Base-by-base conservation (phyloP, 2,888 invertebrate genomes). In the Thymelicus acteon region DNA sequence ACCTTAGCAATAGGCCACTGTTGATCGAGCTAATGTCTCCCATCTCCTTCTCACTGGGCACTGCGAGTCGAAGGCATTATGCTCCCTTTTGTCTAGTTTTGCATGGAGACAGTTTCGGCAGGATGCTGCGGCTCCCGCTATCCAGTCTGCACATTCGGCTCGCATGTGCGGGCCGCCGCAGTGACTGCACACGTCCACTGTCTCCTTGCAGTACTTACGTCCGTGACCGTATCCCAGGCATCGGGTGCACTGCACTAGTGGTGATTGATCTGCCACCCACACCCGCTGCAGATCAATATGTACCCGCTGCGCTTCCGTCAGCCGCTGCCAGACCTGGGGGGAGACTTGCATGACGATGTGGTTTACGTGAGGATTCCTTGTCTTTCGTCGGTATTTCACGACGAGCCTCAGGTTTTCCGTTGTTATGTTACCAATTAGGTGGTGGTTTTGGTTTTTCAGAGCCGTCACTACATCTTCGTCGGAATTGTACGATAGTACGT, bases 181-280 rank as follows among this genome's bases (percentile, higher is more conserved):
- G 52, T 67, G 67, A 13, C 60, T 52, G 13, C 68, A 68, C 6
- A 44, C 2, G 24, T 57, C 68, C 0, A 7, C 68, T 2, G 68
- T 5, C 2, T 69, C 62, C 7, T 52, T 52, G n/a, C 60, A 67
- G 15, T 24, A 52, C 19, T 15, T 19, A 13, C 13, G 39, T 0
- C 67, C 52, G 52, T 67, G 67, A 0, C 67, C 67, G 7, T 60
- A 67, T 0, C 62, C 63, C 0, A 67, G 47, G 31, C 67, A 67
- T 1, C 39, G 39, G 0, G 67, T 12, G 40, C 67, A 67, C 15
- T 67, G 67, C 0, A 67, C 31, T 31, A 67, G 19, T 2, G 52
- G 52, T 1, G 52, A 52, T 1, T 52, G 52, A 7, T 52, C 52
- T 7, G 6, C 52, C 19, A 19, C 52, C 6, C 52, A 1, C 1